Conservation (phyloP, 2,797 vertebrate species). For the Pampus argenteus region DNA sequence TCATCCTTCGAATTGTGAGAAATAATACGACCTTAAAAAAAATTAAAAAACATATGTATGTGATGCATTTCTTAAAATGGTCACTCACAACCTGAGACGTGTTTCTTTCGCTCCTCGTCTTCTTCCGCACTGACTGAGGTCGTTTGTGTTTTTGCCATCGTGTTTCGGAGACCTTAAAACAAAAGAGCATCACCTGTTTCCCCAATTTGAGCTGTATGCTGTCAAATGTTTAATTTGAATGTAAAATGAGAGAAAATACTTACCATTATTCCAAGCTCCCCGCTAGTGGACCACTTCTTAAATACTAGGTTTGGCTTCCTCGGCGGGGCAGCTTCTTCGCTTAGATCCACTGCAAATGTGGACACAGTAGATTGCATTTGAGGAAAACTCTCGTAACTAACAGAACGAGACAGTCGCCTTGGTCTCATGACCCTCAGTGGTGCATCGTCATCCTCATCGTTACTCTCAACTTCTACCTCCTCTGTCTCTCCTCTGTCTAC, state of each 20-base stretch:
- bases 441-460: slow-evolving; percentile 21
- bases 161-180: slow-evolving; percentile 22
- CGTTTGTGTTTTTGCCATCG: neutral
- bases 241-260: neutral
- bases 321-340: neutral
- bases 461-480: neutral
- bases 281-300: neutral
- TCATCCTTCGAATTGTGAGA: slow-evolving; percentile 38
- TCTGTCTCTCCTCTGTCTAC: slow-evolving; percentile 9
- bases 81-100: slow-evolving; percentile 3
- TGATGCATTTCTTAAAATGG: neutral
- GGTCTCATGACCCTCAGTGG: slow-evolving; percentile 46
- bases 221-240: slow-evolving; percentile 3
- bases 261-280: slow-evolving; percentile 31
- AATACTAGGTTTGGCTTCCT: neutral
- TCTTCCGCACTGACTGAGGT: neutral
- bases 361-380: neutral
- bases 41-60: no score
- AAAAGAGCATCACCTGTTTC: neutral
- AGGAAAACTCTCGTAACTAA: neutral
- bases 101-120: neutral
- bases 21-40: no score
- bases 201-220: neutral
- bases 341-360: neutral
- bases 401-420: neutral